Evolutionary conservation across 1,140 invertebrate genomes (phyloP).

Genomic region (Leptinotarsa undecemlineata): DNA sequence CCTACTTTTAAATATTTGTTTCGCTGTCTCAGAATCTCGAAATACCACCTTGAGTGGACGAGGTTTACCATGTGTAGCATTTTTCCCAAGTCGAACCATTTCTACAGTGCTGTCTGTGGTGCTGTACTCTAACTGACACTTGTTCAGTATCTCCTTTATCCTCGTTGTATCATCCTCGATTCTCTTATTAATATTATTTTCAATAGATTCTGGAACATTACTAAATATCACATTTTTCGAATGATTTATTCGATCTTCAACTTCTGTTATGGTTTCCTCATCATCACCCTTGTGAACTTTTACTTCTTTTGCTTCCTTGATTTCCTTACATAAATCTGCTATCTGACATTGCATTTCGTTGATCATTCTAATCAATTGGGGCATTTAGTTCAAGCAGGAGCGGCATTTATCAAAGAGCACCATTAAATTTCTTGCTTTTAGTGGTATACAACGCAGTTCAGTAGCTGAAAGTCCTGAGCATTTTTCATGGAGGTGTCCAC

Average conservation of each 20-base stretch:
- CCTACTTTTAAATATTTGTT: slow-evolving; percentile 2
- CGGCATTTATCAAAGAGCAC: slow-evolving; percentile 2
- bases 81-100: slow-evolving; percentile 9
- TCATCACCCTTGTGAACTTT: slow-evolving; percentile 9
- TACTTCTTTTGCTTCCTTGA: too few relatives aligned
- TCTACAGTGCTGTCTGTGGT: background rate
- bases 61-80: slow-evolving; percentile 1
- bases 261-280: slow-evolving; percentile 6
- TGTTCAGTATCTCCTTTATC: background rate
- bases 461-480: slow-evolving; percentile 10
- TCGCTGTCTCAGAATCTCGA: background rate
- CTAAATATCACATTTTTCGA: slow-evolving; percentile 4
- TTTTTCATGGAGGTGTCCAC: slow-evolving; percentile 12
- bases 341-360: slow-evolving; percentile 13
- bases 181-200: slow-evolving; percentile 4
- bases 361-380: slow-evolving; percentile 10
- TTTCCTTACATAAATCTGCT: too few relatives aligned
- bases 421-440: slow-evolving; percentile 4
- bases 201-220: slow-evolving; percentile 8
- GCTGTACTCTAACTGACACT: slow-evolving; percentile 5
- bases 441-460: background rate
- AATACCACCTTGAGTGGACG: too few relatives aligned
- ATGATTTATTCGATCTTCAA: slow-evolving; percentile 10
- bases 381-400: slow-evolving; percentile 10
- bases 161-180: slow-evolving; percentile 10